phyloP scores from a whole-genome alignment of 1,140 invertebrate genomes.

The Pseudoatta argentina region DNA sequence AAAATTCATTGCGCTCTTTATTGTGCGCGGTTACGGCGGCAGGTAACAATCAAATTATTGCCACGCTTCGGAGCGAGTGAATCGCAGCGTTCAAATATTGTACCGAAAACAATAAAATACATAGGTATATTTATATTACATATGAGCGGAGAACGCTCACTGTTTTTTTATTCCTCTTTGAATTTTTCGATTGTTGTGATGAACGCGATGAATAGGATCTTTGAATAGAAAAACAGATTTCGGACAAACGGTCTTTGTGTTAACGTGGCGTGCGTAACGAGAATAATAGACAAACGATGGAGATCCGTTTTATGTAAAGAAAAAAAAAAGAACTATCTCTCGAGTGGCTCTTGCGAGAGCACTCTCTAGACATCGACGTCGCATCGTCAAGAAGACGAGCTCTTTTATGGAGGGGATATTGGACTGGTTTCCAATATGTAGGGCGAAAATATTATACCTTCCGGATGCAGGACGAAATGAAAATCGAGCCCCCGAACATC shows the following conservation, averaged over 20 bases:
- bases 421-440: conserved; percentile 52
- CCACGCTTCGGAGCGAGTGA: background rate
- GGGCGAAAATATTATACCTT: conserved; percentile 45
- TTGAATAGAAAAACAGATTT: background rate
- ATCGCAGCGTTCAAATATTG: background rate
- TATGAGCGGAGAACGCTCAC: background rate
- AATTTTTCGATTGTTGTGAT: background rate
- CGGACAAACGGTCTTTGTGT: conserved; percentile 8
- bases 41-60: conserved; percentile 15
- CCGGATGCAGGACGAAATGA: conserved; percentile 57
- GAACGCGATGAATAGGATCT: background rate
- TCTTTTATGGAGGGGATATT: conserved; percentile 27
- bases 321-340: background rate
- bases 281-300: background rate
- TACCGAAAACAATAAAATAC: conserved; percentile 7
- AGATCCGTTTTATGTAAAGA: conserved; percentile 7
- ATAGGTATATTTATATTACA: conserved; percentile 3
- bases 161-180: background rate
- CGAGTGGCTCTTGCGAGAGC: background rate
- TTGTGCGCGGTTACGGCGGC: conserved; percentile 19
- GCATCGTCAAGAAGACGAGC: background rate
- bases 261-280: conserved; percentile 6
- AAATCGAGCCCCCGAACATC: conserved; percentile 56
- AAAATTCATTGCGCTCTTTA: conserved; percentile 47
- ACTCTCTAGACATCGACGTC: background rate